These are phyloP conservation scores for Podilymbus podiceps DNA, from an alignment of 2,113 vertebrate species.

Conservation along the genomic window DNA sequence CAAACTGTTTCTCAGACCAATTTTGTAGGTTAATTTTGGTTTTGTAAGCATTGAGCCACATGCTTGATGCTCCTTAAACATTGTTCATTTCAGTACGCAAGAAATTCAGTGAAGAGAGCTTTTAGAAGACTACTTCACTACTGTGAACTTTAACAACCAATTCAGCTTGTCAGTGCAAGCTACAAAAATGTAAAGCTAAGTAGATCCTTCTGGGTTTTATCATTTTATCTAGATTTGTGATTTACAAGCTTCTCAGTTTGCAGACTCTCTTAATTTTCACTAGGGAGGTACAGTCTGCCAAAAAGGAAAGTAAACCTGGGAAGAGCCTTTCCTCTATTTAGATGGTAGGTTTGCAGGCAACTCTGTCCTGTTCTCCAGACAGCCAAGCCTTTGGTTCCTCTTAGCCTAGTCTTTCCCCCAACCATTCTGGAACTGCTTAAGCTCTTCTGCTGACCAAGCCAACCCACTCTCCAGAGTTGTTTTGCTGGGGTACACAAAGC, in stretches of 20 bases:
- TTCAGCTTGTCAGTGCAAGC: not conserved
- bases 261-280: not conserved
- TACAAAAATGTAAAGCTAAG: not conserved
- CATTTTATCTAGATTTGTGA: not conserved
- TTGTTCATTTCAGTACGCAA: not conserved
- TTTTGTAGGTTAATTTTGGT: not conserved
- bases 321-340: not conserved
- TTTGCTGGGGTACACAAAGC: not conserved
- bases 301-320: not conserved
- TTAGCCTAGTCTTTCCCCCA: not conserved
- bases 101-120: no score
- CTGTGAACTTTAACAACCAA: not conserved
- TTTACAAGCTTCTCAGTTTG: not conserved
- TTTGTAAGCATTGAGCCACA: not conserved
- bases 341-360: not conserved
- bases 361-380: not conserved
- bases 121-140: not conserved
- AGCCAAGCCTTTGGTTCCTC: not conserved
- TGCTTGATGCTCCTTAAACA: not conserved
- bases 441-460: not conserved
- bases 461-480: fast-evolving
- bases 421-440: not conserved
- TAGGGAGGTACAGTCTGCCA: not conserved
- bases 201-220: not conserved
- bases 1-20: not conserved